Conservation (phyloP, 2,797 vertebrate species). For the Aphelocoma californica region DNA sequence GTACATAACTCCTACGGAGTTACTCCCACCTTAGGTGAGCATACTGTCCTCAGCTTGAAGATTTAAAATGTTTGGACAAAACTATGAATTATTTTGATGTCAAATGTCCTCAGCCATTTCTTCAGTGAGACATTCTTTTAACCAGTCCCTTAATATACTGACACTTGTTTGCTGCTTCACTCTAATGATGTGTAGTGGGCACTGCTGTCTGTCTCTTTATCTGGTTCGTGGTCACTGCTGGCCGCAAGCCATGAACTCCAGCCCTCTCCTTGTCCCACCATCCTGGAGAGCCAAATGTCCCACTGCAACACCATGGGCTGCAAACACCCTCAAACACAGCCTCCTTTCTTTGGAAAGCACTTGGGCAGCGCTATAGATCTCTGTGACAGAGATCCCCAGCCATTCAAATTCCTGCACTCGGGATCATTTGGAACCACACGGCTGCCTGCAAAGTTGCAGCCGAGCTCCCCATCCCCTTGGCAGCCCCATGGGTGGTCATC, state of each 20-base stretch:
- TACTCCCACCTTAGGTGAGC: background rate
- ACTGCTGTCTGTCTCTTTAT: background rate
- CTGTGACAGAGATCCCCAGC: background rate
- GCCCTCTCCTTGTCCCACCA: background rate
- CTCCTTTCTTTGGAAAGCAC: background rate
- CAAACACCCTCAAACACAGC: background rate
- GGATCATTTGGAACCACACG: background rate
- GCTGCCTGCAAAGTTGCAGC: background rate
- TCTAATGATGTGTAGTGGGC: background rate
- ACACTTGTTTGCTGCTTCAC: background rate
- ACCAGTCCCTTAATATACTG: background rate
- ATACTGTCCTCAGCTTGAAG: background rate
- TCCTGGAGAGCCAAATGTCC: background rate
- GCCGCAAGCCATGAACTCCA: background rate
- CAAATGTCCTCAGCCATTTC: background rate
- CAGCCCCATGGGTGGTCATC: background rate
- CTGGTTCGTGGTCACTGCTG: background rate
- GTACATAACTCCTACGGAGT: background rate
- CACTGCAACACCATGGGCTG: background rate
- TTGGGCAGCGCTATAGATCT: accelerated
- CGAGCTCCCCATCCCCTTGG: background rate
- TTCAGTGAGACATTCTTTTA: background rate
- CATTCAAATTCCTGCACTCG: accelerated
- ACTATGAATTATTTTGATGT: background rate
- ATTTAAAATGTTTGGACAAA: background rate